Evolutionary conservation across 2,113 vertebrate species (phyloP), one percentile per base, ranked within the genome.

Genomic region (Pygoscelis antarcticus): DNA sequence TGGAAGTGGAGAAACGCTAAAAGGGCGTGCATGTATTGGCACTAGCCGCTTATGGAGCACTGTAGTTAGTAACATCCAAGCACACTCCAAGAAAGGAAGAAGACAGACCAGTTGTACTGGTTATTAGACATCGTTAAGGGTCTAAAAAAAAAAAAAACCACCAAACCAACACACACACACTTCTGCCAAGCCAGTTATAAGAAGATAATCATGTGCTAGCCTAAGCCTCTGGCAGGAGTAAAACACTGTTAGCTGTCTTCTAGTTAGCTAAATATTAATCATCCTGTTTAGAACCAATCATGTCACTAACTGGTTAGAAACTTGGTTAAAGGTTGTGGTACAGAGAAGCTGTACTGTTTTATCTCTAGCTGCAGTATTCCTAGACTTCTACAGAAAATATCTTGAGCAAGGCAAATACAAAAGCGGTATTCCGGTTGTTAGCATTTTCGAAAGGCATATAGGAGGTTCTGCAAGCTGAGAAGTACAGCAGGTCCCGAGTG

Each of bases 221-320:
- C 81, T 87, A 87, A 96, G 95, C 96, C 97, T 96, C 94, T 97
- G 94, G 96, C 94, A 97, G 89, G 66, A 93, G 66, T 46, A 79
- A 83, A 94, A 34, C 87, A 93, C 94, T 96, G 97, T 97, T 97
- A 97, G 93, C 95, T 94, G 94, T 51, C 93, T 94, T 93, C 92
- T 94, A 91, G 91, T 93, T 94, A 88, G 95, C 89, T 91, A 96
- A 96, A 97, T 95, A 97, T 96, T 96, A 97, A 96, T 95, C 96
- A 97, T 66, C 83, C 75, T 74, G 83, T 82, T 91, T 62, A 72
- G 95, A 85, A 74, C 47, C 82, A 96, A 96, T 93, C 97, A 79
- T 84, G 89, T 61, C 91, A 47, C 93, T 96, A 91, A 94, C 95
- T 46, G 74, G 89, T 65, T 83, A 82, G 77, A 94, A 93, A 91